Evolutionary conservation across 2,797 vertebrate species (phyloP), one percentile per base, ranked within the genome.

Genomic region (Vespertilio murinus): DNA sequence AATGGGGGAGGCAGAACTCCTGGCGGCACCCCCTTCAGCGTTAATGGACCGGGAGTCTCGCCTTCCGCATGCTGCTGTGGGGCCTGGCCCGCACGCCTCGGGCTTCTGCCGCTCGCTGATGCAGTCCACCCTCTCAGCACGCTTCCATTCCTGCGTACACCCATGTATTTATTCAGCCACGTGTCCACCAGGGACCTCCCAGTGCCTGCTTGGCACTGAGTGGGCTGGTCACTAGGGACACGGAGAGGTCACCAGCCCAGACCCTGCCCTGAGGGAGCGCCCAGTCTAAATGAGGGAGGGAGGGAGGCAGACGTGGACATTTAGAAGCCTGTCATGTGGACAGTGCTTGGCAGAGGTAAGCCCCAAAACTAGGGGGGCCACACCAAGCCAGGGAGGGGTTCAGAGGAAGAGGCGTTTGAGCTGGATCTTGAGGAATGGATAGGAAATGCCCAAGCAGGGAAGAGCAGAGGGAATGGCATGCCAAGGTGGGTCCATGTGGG

Each of bases 41-140:
- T 96, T 97, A 97, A 97, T 97, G 95, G 96, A 75, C 94, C 86
- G 47, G 56, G 93, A 92, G 92, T 90, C 95, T 94, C 88, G 54
- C 77, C 65, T 64, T 70, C 77, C 40, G 91, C 40, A 0, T 35
- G 69, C 73, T 95, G 83, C 94, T 93, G 61, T 81, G 25, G 25
- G 54, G 30, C 38, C 45, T 54, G 71, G 40, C 33, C 80, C 28
- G 64, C 6, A 2, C 40, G 35, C 67, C 61, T 56, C n/a, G 14
- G 70, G 47, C 69, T 69, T 20, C 77, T 89, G 80, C 92, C 70
- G 52, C 42, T 59, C 3, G 65, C 49, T 59, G 86, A 0, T 17
- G 25, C 47, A 54, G 16, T 54, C 56, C 42, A 7, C 87, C 47
- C 14, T 8, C 83, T 65, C 64, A 14, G 45, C 42, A 4, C 4